phyloP scores from a whole-genome alignment of 2,888 invertebrate genomes.

The Crocallis elinguaria region DNA sequence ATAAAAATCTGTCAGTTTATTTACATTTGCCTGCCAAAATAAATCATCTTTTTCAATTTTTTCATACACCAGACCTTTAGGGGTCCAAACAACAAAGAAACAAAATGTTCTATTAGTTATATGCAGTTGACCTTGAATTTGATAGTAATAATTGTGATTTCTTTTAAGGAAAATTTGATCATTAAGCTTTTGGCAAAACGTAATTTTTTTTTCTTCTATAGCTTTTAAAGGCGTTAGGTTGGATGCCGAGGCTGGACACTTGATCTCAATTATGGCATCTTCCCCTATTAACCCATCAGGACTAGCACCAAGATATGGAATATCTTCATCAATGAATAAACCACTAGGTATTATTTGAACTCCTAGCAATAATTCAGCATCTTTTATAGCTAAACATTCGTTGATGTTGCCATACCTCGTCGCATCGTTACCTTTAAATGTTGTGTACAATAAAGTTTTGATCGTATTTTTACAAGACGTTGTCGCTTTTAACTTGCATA shows the following conservation, averaged over 20 bases:
- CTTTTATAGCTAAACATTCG: not conserved
- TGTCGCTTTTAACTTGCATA: not conserved
- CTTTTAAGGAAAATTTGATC: too few species aligned
- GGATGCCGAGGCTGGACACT: not conserved
- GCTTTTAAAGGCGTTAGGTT: not conserved
- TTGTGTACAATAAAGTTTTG: not conserved
- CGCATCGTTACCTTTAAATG: not conserved
- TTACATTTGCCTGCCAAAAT: not conserved
- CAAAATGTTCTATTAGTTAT: not conserved
- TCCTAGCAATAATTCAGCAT: not conserved
- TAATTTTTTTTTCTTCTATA: not conserved
- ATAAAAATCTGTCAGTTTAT: not conserved
- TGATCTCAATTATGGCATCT: not conserved
- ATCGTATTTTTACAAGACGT: not conserved
- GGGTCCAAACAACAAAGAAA: not conserved
- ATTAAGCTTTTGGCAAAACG: not conserved
- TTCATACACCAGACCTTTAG: not conserved
- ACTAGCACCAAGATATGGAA: not conserved
- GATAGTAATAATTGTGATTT: not conserved
- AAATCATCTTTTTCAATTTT: not conserved
- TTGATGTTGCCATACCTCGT: not conserved
- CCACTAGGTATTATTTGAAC: not conserved
- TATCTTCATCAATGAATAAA: not conserved
- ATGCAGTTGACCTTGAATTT: constrained; percentile 1
- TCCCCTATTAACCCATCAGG: not conserved